A percentile compares a stretch with the other conserved stretches of the same genome.
phyloP scores from a whole-genome alignment of 64 coral and sea anemone genomes.

The Acropora yongei region DNA sequence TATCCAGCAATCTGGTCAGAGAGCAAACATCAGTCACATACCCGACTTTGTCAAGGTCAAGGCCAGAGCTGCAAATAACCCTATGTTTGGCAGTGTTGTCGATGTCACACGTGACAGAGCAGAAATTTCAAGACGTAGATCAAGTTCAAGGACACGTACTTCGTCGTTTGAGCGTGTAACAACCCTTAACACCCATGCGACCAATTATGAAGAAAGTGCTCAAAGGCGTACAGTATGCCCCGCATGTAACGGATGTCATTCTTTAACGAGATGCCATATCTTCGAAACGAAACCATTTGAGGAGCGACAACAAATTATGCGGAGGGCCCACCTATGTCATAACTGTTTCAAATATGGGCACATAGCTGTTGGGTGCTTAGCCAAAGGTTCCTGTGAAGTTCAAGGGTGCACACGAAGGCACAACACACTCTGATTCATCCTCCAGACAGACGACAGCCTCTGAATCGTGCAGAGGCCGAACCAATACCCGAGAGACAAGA shows the following conservation, averaged over 20 bases:
- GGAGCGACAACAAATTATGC: not conserved
- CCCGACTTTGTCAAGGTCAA: conserved; percentile 50
- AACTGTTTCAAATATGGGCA: conserved; percentile 56
- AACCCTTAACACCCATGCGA: not conserved
- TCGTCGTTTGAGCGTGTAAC: not conserved
- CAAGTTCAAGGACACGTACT: too few relatives aligned
- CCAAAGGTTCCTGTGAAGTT: not conserved
- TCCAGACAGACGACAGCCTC: too few relatives aligned
- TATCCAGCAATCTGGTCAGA: conserved; percentile 30
- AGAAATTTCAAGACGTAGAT: not conserved
- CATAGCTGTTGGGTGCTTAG: not conserved
- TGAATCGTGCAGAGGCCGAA: too few relatives aligned
- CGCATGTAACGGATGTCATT: not conserved
- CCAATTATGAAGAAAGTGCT: too few relatives aligned
- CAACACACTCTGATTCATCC: conserved; percentile 46
- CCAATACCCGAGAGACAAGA: too few relatives aligned
- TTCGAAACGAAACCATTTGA: not conserved
- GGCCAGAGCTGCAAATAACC: conserved; percentile 50
- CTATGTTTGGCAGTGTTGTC: conserved; percentile 38
- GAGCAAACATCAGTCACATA: conserved; percentile 39
- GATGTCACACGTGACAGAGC: not conserved
- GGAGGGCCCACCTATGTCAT: conserved; percentile 11
- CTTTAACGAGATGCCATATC: not conserved
- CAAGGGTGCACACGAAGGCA: conserved; percentile 26
- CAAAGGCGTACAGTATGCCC: not conserved